phyloP scores from a whole-genome alignment of 1,140 invertebrate genomes.

The Mya arenaria region DNA sequence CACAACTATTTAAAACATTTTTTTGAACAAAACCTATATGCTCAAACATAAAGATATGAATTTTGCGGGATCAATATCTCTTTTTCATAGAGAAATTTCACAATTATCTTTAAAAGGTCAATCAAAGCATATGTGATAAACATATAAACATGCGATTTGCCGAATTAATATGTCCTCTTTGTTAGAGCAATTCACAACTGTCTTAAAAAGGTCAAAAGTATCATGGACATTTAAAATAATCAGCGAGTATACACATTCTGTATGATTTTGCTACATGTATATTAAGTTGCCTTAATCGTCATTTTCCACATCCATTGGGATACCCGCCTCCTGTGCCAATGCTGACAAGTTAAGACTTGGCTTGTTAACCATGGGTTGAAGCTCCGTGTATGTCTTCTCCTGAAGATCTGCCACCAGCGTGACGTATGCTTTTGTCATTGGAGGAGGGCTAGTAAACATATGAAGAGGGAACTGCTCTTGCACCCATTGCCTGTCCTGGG shows the following conservation, averaged over 20 bases:
- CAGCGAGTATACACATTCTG: conserved; percentile 5
- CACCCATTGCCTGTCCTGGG: conserved; percentile 21
- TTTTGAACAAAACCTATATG: background rate
- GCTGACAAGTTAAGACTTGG: conserved; percentile 14
- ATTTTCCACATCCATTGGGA: conserved; percentile 18
- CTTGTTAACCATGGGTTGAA: conserved; percentile 15
- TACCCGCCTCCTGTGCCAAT: conserved; percentile 18
- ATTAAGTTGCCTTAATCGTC: conserved; percentile 24
- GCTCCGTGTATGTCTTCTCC: conserved; percentile 15
- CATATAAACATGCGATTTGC: conserved; percentile 20
- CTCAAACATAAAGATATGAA: background rate
- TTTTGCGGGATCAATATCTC: background rate
- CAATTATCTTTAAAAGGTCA: conserved; percentile 6
- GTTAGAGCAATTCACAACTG: background rate
- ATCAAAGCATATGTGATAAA: conserved; percentile 18
- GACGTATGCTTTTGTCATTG: conserved; percentile 14
- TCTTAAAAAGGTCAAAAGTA: background rate
- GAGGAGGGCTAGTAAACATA: conserved; percentile 20
- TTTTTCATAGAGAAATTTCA: conserved; percentile 26
- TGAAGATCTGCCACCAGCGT: conserved; percentile 15
- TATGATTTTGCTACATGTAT: conserved; percentile 22
- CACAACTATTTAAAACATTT: conserved; percentile 3
- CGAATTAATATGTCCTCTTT: background rate
- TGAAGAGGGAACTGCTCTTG: conserved; percentile 19
- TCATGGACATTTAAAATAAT: background rate